Conservation (phyloP, 1,140 invertebrate genomes). For the Drosophila bocqueti region DNA sequence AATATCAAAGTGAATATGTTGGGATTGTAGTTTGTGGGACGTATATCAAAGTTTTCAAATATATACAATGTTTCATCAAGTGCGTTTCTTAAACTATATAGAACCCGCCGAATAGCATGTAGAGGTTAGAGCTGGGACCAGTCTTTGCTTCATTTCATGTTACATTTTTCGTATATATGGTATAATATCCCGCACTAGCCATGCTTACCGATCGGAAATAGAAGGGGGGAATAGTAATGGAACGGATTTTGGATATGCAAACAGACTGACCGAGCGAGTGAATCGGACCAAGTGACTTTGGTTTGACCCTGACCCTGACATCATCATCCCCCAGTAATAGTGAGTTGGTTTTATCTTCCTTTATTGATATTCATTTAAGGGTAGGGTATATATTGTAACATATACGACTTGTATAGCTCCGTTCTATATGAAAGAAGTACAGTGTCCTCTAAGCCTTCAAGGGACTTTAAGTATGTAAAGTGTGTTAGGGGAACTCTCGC, state of each 20-base stretch:
- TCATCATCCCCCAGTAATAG: slow-evolving; percentile 13
- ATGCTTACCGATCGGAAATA: slow-evolving; percentile 13
- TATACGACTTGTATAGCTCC: slow-evolving; percentile 36
- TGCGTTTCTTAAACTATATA: slow-evolving; percentile 5
- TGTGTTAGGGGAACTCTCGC: background rate
- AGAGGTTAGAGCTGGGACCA: background rate
- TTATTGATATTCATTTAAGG: slow-evolving; percentile 38
- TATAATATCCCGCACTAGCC: background rate
- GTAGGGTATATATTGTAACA: slow-evolving; percentile 36
- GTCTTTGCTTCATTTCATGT: background rate
- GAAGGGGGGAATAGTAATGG: too few species aligned
- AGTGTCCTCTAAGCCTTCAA: background rate
- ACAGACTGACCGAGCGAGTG: background rate
- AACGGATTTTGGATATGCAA: background rate
- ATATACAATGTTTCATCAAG: background rate
- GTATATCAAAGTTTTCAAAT: background rate
- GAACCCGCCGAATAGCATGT: background rate
- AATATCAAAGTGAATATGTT: background rate
- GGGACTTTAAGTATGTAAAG: background rate
- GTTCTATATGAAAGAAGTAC: slow-evolving; percentile 17
- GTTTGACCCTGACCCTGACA: background rate
- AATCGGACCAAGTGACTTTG: background rate
- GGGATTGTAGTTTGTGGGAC: background rate
- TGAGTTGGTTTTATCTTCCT: slow-evolving; percentile 23
- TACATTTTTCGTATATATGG: background rate